Evolutionary conservation across 2,113 vertebrate genomes (phyloP).

Genomic region (Apodemus speciosus): DNA sequence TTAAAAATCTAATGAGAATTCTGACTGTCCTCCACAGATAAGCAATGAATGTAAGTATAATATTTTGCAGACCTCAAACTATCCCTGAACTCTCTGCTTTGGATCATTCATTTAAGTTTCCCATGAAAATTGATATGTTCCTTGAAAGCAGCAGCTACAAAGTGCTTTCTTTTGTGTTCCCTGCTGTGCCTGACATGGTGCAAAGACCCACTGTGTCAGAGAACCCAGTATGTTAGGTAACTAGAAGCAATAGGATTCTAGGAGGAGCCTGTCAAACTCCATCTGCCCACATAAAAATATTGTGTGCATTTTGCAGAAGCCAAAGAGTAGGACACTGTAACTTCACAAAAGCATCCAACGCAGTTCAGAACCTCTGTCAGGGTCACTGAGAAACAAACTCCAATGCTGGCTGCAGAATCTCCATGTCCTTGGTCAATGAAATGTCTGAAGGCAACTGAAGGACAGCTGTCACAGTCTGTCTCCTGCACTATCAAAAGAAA

Average conservation of each 20-base stretch:
- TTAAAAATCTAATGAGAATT: neutral
- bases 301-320: neutral
- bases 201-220: neutral
- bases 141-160: neutral
- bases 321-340: neutral
- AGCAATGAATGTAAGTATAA: conserved; percentile 5
- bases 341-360: neutral
- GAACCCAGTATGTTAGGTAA: neutral
- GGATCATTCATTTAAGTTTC: conserved; percentile 30
- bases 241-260: neutral
- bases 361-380: neutral
- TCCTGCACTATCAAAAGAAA: neutral
- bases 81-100: neutral
- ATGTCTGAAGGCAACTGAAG: neutral
- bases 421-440: neutral
- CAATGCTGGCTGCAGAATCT: neutral
- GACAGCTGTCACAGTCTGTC: neutral
- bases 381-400: neutral
- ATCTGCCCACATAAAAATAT: conserved; percentile 4
- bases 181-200: neutral
- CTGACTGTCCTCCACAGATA: neutral
- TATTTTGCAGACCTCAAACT: neutral
- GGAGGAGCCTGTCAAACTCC: neutral
- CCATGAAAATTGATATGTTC: conserved; percentile 18
- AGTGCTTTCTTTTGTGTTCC: neutral